These are phyloP conservation scores for Rhagonycha fulva DNA, from an alignment of 2,888 invertebrate genomes.

Conservation along the genomic window DNA sequence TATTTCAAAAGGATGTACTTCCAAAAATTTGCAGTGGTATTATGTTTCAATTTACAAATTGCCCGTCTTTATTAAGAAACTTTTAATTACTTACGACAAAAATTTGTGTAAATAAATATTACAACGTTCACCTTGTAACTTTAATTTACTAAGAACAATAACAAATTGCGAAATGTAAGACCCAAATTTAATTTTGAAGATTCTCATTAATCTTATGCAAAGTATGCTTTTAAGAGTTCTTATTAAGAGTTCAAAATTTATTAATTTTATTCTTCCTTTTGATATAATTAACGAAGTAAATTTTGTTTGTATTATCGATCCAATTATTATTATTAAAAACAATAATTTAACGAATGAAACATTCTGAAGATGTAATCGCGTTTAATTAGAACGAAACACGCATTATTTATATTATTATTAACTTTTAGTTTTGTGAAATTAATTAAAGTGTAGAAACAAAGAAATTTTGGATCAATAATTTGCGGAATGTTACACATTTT, in stretches of 20 bases:
- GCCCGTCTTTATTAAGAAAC: neutral
- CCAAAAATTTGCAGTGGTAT: neutral
- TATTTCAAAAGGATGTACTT: neutral
- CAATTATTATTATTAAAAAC: neutral
- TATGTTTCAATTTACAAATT: neutral
- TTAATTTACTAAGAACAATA: neutral
- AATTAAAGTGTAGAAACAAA: neutral
- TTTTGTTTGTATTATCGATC: neutral
- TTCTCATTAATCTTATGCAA: neutral
- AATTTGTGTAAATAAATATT: neutral
- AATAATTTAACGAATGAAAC: neutral
- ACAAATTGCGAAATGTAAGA: neutral
- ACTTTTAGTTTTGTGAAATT: neutral
- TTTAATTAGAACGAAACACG: neutral
- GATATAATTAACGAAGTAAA: neutral
- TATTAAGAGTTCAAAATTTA: neutral
- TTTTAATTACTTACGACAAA: neutral
- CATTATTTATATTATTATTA: neutral
- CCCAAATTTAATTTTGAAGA: neutral
- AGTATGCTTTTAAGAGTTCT: neutral
- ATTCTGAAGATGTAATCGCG: neutral
- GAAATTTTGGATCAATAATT: neutral
- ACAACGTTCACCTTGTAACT: neutral
- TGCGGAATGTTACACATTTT: neutral
- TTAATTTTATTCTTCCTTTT: neutral